These are phyloP conservation scores for Conger conger DNA, from an alignment of 2,113 vertebrate genomes.

Conservation along the genomic window DNA sequence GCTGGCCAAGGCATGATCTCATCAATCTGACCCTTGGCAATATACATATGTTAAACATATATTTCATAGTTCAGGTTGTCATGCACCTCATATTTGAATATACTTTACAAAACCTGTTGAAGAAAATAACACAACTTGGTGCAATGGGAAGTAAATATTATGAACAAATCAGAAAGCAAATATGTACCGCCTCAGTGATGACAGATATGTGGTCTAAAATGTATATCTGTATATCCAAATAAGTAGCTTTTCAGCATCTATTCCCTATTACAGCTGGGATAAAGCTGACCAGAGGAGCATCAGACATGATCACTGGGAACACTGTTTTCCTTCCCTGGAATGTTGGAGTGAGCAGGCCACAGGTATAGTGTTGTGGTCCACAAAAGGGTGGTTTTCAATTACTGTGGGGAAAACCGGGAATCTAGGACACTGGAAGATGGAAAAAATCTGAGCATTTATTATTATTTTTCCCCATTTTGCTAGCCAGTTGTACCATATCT, in stretches of 20 bases:
- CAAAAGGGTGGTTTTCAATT: neutral
- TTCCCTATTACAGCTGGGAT: neutral
- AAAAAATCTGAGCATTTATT: conserved; percentile 16
- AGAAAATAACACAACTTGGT: neutral
- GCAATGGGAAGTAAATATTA: neutral
- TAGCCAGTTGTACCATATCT: no score
- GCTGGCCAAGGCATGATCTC: conserved; percentile 8
- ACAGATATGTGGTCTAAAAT: neutral
- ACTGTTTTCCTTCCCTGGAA: neutral
- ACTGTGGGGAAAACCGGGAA: neutral
- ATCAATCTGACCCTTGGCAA: conserved; percentile 11
- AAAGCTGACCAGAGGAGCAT: neutral
- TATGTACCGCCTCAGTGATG: neutral
- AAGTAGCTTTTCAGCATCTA: neutral
- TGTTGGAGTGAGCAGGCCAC: neutral
- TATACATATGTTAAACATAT: conserved; percentile 17
- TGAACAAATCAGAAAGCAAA: neutral
- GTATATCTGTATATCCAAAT: neutral
- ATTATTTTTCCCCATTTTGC: no score
- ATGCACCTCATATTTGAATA: conserved; percentile 11
- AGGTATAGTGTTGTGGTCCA: neutral
- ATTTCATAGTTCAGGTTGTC: neutral
- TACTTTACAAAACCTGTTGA: neutral
- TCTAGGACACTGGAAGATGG: neutral
- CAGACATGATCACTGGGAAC: neutral